Conservation (phyloP, 2,888 invertebrate species). For the Cyrtodaria siliqua region DNA sequence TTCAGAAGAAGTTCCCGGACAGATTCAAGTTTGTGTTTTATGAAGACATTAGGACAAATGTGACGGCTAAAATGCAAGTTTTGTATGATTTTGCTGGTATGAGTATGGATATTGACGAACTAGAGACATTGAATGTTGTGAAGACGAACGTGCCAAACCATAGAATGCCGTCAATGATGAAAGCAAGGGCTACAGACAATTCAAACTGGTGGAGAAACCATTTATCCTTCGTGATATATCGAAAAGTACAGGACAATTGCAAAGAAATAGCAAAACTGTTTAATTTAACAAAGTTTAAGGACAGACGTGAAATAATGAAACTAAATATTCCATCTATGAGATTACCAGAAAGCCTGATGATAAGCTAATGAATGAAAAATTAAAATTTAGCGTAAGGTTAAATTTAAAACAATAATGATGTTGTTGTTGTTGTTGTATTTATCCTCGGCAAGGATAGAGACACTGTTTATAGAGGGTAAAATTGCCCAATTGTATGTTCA, state of each 20-base stretch:
- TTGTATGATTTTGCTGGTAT: conserved; percentile 52
- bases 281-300: conserved; percentile 38
- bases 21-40: conserved; percentile 54
- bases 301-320: conserved; percentile 16
- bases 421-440: too few relatives aligned
- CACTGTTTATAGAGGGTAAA: too few relatives aligned
- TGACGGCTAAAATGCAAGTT: conserved; percentile 20
- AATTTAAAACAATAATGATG: too few relatives aligned
- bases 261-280: conserved; percentile 17
- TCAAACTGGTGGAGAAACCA: conserved; percentile 54
- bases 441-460: too few relatives aligned
- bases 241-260: conserved; percentile 31
- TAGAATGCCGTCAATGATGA: conserved; percentile 17
- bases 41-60: conserved; percentile 45
- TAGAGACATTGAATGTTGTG: conserved; percentile 29
- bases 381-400: too few relatives aligned
- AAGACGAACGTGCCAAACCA: conserved; percentile 28
- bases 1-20: conserved; percentile 36
- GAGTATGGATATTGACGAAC: conserved; percentile 17
- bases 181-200: conserved; percentile 33
- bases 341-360: conserved; percentile 18
- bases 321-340: conserved; percentile 28
- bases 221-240: conserved; percentile 28
- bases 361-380: too few relatives aligned
- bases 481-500: too few relatives aligned